Percentiles rank a stretch among this genome's conserved stretches.
These are phyloP conservation scores for Priocnemis perturbator DNA, from an alignment of 2,888 invertebrate species.

Conservation along the genomic window DNA sequence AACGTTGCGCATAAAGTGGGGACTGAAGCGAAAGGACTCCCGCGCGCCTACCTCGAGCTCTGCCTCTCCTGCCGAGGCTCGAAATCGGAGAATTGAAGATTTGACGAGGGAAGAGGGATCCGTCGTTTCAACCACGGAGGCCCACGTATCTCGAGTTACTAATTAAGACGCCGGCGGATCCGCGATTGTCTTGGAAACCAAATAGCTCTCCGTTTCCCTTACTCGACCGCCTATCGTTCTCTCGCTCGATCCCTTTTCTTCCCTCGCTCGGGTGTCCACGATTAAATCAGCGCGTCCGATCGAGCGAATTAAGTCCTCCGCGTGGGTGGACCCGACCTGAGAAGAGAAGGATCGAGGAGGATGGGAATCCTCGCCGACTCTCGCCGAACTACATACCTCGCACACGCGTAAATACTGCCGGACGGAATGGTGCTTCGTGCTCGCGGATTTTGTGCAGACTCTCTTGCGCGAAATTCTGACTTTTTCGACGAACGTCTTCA, in stretches of 20 bases:
- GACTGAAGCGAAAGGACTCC: too few species aligned
- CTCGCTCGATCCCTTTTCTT: background rate
- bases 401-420: background rate
- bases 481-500: too few species aligned
- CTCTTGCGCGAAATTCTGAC: too few species aligned
- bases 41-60: too few species aligned
- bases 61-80: too few species aligned
- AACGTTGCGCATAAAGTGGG: too few species aligned
- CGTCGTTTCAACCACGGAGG: slow-evolving; percentile 43
- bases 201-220: slow-evolving; percentile 54
- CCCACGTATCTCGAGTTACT: slow-evolving; percentile 61
- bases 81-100: too few species aligned
- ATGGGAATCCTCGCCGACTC: slow-evolving; percentile 5
- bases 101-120: slow-evolving; percentile 8
- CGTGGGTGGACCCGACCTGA: slow-evolving; percentile 66
- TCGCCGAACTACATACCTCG: background rate
- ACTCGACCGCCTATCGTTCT: slow-evolving; percentile 32
- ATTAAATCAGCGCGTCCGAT: slow-evolving; percentile 67
- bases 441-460: too few species aligned
- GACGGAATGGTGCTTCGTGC: background rate
- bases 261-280: slow-evolving; percentile 57
- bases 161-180: slow-evolving; percentile 71
- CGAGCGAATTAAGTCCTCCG: slow-evolving; percentile 66
- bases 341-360: slow-evolving; percentile 24
- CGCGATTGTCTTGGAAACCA: slow-evolving; percentile 68